Percentiles rank a stretch among this genome's conserved stretches.
These are phyloP conservation scores for Tinea trinotella DNA, from an alignment of 2,888 invertebrate species.

Conservation along the genomic window DNA sequence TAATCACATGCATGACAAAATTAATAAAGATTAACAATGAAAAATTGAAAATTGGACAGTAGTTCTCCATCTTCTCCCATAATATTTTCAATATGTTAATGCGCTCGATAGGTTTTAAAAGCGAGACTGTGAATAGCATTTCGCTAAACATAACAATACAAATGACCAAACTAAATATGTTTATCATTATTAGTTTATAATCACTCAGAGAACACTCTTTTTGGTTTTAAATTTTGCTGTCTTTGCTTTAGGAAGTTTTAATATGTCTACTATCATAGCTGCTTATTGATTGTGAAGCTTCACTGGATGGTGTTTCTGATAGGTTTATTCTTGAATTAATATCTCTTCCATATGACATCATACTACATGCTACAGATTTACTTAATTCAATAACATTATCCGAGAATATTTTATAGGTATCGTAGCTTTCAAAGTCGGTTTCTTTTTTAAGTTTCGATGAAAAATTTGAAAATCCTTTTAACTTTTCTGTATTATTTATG, in stretches of 20 bases:
- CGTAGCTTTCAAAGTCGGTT: neutral
- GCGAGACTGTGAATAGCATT: conserved; percentile 30
- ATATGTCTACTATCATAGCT: no score
- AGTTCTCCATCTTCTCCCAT: conserved; percentile 31
- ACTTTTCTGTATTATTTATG: conserved; percentile 48
- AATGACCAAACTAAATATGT: conserved; percentile 34
- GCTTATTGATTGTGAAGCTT: no score
- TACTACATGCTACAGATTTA: neutral
- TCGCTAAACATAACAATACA: conserved; percentile 35
- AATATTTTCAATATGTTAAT: conserved; percentile 33
- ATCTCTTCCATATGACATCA: neutral
- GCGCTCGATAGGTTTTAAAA: conserved; percentile 45
- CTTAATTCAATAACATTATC: neutral
- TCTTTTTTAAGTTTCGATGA: conserved; percentile 32
- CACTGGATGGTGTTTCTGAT: no score
- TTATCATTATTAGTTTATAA: conserved; percentile 33
- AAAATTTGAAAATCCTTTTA: conserved; percentile 45
- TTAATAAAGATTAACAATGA: conserved; percentile 26
- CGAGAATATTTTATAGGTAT: neutral
- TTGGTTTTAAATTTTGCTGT: conserved; percentile 17
- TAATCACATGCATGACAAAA: conserved; percentile 35
- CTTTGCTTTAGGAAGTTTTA: conserved; percentile 4
- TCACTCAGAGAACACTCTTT: neutral
- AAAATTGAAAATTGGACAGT: neutral
- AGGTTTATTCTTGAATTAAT: neutral